Percentiles rank a stretch among this genome's conserved stretches.
These are phyloP conservation scores for Diploptera punctata DNA, from an alignment of 2,888 invertebrate species.

Conservation along the genomic window DNA sequence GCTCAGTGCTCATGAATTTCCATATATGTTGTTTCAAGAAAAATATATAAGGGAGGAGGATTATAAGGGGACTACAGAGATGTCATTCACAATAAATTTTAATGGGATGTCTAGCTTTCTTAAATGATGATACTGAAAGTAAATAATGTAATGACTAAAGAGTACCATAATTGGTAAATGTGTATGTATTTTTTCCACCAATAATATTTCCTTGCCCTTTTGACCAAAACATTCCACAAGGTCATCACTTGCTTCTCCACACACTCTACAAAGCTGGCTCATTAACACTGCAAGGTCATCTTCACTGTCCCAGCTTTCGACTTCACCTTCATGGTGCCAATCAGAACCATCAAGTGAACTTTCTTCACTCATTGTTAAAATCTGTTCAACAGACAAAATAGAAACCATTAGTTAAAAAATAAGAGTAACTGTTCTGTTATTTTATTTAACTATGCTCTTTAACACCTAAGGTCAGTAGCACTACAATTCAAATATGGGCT, in stretches of 20 bases:
- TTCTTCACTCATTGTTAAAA: neutral
- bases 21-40: too few relatives aligned
- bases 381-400: neutral
- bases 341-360: slow-evolving; percentile 7
- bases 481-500: too few relatives aligned
- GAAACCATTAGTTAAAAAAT: neutral
- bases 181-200: slow-evolving; percentile 39
- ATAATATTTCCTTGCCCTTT: slow-evolving; percentile 21
- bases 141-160: too few relatives aligned
- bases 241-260: slow-evolving; percentile 24
- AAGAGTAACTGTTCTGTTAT: neutral
- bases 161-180: slow-evolving; percentile 40
- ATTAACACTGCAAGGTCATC: slow-evolving; percentile 19
- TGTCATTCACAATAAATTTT: too few relatives aligned
- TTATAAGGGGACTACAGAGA: too few relatives aligned
- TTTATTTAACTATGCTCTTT: neutral
- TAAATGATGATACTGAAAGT: too few relatives aligned
- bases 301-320: neutral
- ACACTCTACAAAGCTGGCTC: slow-evolving; percentile 34
- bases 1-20: too few relatives aligned
- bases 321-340: neutral
- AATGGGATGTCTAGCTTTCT: too few relatives aligned
- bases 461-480: too few relatives aligned
- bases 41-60: too few relatives aligned
- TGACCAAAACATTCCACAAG: slow-evolving; percentile 32